A percentile compares a stretch with the other conserved stretches of the same genome.
Conservation (phyloP, 2,797 vertebrate genomes). For the Naso thynnoides region DNA sequence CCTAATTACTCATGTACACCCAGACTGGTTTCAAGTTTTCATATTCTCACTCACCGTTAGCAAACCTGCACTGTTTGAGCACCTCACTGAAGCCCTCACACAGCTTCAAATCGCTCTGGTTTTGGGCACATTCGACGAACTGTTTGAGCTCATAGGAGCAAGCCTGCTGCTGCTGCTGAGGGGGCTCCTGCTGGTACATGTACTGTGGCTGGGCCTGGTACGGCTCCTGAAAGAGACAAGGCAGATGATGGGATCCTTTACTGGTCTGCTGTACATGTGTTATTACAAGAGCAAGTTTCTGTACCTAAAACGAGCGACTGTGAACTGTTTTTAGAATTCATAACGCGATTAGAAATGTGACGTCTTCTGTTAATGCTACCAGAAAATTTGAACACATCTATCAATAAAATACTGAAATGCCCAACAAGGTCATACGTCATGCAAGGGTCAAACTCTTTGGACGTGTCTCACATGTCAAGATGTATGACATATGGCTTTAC, state of each 20-base stretch:
- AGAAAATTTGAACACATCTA: background rate
- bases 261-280: background rate
- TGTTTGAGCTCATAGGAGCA: conserved; percentile 94
- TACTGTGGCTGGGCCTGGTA: conserved; percentile 79
- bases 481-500: background rate
- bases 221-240: conserved; percentile 85
- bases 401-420: background rate
- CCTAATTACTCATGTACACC: background rate
- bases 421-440: background rate
- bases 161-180: conserved; percentile 83
- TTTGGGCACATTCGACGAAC: conserved; percentile 95
- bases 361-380: background rate
- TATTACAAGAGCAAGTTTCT: background rate
- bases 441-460: background rate
- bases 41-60: conserved; percentile 86
- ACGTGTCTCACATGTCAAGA: background rate
- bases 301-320: too few species aligned
- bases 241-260: conserved; percentile 2
- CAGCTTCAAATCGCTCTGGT: conserved; percentile 92
- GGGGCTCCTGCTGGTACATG: conserved; percentile 77
- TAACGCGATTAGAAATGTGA: background rate
- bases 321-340: background rate
- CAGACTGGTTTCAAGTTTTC: background rate
- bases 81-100: conserved; percentile 96
- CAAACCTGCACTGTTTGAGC: conserved; percentile 93